Base-by-base conservation (phyloP, 1,140 invertebrate genomes). In the Euwallacea fornicatus region DNA sequence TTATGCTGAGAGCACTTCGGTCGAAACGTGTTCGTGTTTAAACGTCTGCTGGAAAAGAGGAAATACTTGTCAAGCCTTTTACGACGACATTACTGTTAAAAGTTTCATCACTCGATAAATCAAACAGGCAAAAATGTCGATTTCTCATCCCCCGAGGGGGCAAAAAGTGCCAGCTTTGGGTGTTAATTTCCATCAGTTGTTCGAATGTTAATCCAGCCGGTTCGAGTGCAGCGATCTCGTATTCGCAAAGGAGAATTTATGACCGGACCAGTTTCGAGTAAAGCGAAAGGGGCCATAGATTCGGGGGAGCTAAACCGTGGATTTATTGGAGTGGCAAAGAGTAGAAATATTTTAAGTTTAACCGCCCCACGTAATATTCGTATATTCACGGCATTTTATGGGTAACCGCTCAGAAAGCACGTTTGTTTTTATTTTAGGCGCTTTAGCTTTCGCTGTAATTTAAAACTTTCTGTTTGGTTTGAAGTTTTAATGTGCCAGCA, bases 281-380 rank as follows among this genome's bases (percentile, higher is more conserved):
- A n/a, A 61, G 42, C 46, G 9, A 13, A 13, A 50, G 42, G 11
- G 60, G 9, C 60, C 60, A 47, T 63, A 63, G 21, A 63, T 63
- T 63, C 43, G 11, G 42, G 60, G 46, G 46, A 50, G 46, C 33
- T 44, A 46, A 63, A 63, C 42, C 42, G 60, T 10, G 10, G 42
- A 63, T 63, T 63, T 63, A 63, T 63, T 41, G 44, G 15, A 63
- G 44, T 63, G 60, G 60, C 13, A 59, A 44, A 47, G 60, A 46
- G 60, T 42, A 63, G 42, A 61, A 63, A 63, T 63, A 47, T 63
- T 63, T 63, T 46, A 43, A 21, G 60, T 63, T 63, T 46, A 63
- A 63, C 60, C 60, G 60, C 60, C 13, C 13, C 60, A 63, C 60
- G 60, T 63, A 63, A 63, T 63, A 63, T 63, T 63, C 60, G 60